phyloP scores from a whole-genome alignment of 2,797 vertebrate species.

The Poeciliopsis paucimaculata region DNA sequence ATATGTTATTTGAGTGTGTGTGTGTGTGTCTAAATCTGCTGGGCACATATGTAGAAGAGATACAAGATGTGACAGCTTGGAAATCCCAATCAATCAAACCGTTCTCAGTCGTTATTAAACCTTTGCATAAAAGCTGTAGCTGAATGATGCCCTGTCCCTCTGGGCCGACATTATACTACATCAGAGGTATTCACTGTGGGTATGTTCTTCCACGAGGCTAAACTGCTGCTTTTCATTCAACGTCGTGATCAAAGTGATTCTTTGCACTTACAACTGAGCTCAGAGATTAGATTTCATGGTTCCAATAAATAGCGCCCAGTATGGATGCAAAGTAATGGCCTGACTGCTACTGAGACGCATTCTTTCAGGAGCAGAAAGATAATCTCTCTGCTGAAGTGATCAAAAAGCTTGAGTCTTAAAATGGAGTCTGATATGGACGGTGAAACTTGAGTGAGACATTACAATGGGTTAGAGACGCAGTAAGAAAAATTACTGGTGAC shows the following conservation, averaged over 20 bases:
- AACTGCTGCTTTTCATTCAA: conserved; percentile 62
- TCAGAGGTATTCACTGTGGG: conserved; percentile 40
- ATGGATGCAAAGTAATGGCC: conserved; percentile 46
- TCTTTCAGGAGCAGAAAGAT: conserved; percentile 42
- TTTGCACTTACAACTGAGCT: conserved; percentile 59
- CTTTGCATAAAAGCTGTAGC: conserved; percentile 48
- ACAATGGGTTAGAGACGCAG: background rate
- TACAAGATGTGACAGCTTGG: conserved; percentile 50
- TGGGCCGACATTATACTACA: conserved; percentile 50
- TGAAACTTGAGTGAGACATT: conserved; percentile 23
- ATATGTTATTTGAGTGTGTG: too few species aligned
- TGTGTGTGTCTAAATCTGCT: conserved; percentile 19
- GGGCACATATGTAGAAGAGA: conserved; percentile 50
- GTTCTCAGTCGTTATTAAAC: conserved; percentile 62
- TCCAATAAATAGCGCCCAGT: conserved; percentile 58
- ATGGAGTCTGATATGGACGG: conserved; percentile 31
- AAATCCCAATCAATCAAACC: conserved; percentile 64
- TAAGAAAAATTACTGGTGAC: background rate
- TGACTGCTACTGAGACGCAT: conserved; percentile 45
- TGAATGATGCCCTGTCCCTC: conserved; percentile 54
- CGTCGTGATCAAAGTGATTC: conserved; percentile 64
- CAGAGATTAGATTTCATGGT: conserved; percentile 67
- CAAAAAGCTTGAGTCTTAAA: conserved; percentile 46
- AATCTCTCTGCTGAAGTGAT: conserved; percentile 54
- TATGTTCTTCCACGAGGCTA: conserved; percentile 49